Base-by-base conservation (phyloP, 2,888 invertebrate species). In the Agonopterix subpropinquella region DNA sequence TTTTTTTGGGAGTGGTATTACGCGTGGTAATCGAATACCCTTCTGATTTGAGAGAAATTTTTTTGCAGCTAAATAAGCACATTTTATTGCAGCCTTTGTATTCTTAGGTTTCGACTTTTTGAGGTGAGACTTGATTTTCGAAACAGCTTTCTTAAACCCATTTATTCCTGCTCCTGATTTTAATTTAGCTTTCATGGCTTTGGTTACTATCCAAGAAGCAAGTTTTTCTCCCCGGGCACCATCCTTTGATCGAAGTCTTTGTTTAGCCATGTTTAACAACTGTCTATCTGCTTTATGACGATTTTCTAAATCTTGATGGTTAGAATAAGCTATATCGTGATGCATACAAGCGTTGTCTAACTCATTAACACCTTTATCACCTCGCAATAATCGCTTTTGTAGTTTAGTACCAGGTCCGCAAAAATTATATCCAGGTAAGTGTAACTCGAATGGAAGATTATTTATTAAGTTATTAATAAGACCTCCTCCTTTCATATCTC, bases 251-350 rank as follows among this genome's bases (percentile, higher is more conserved):
- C 11, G 1, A 9, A 10, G 11, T 11, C 41, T 10, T 11, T 41
- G 43, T 28, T 44, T 44, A 35, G 44, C 51, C 47, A 43, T 47
- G 35, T 48, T 57, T 8, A 60, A 57, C 9, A 78, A 55, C 15
- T 57, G 35, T 50, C 59, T 54, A 60, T 82, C 77, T 2, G 77
- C 78, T 47, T 56, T 53, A 53, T 74, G 64, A 43, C 73, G 57
- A 43, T 55, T 49, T 11, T 45, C 15, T 47, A 63, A 47, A 53
- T 52, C 44, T 41, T 36, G 18, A 42, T 58, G 13, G 13, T 13
- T 47, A 8, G 45, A n/a, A 41, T 59, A 61, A 11, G 58, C 55
- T 43, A 59, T 61, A 28, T 62, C 61, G 55, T 59, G 61, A 3
- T 51, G 10, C 44, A 50, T 62, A 47, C 62, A 61, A 46, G 45